phyloP scores from a whole-genome alignment of 2,797 vertebrate genomes.

The Pygocentrus nattereri region DNA sequence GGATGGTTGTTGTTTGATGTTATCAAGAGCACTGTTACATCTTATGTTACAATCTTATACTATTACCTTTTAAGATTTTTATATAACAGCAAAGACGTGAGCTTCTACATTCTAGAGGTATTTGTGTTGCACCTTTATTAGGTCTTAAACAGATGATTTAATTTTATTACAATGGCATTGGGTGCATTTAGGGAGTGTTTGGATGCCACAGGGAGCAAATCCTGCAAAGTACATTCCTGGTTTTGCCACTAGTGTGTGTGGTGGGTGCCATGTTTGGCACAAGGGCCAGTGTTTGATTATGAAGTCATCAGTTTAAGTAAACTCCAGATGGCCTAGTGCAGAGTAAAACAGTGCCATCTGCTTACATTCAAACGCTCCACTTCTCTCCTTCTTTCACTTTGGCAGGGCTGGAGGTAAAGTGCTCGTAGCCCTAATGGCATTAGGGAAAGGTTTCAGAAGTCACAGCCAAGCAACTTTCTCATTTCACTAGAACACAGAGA shows the following conservation, averaged over 20 bases:
- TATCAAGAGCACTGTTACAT: too few species aligned
- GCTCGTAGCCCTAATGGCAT: conserved; percentile 80
- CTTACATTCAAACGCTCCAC: conserved; percentile 79
- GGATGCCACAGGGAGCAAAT: conserved; percentile 4
- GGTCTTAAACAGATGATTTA: conserved; percentile 29
- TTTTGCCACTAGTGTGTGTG: conserved; percentile 33
- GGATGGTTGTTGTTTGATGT: too few species aligned
- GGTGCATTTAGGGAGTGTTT: conserved; percentile 9
- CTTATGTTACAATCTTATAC: too few species aligned
- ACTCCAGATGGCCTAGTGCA: conserved; percentile 82
- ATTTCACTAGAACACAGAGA: conserved; percentile 68
- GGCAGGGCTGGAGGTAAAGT: conserved; percentile 72
- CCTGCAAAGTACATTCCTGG: conserved; percentile 28
- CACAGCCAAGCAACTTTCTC: conserved; percentile 80
- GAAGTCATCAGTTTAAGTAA: conserved; percentile 86
- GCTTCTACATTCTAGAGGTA: too few species aligned
- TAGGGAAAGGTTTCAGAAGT: conserved; percentile 84
- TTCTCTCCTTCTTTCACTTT: conserved; percentile 62
- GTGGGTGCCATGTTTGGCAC: conserved; percentile 77
- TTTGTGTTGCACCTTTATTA: too few species aligned
- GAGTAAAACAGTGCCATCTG: conserved; percentile 87
- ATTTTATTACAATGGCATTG: conserved; percentile 37
- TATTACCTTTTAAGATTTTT: too few species aligned
- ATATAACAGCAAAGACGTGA: too few species aligned
- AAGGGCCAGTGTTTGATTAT: conserved; percentile 80